Conservation (phyloP, 2,888 invertebrate species). For the Tiliacea citrago region DNA sequence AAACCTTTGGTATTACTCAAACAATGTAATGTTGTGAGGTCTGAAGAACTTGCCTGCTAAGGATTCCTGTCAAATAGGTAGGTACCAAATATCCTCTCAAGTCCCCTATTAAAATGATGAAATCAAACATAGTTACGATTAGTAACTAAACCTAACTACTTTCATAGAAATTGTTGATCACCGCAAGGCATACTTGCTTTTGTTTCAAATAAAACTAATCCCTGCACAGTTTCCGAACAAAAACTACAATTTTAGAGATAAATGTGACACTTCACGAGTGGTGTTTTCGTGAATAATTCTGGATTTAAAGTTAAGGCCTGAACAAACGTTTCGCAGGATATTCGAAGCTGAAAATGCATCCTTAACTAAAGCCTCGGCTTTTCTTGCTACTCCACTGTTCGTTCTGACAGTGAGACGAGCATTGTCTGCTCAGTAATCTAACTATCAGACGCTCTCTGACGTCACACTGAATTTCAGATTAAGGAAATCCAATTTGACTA, state of each 20-base stretch:
- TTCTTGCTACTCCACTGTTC: slow-evolving; percentile 58
- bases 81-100: background rate
- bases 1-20: background rate
- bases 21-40: background rate
- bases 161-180: background rate
- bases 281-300: slow-evolving; percentile 74
- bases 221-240: slow-evolving; percentile 24
- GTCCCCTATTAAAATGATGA: background rate
- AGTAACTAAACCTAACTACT: background rate
- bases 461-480: slow-evolving; percentile 43
- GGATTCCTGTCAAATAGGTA: background rate
- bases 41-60: background rate
- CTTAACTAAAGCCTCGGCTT: slow-evolving; percentile 66
- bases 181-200: background rate
- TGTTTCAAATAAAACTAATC: slow-evolving; percentile 4
- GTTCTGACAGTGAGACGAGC: slow-evolving; percentile 41
- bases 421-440: slow-evolving; percentile 54
- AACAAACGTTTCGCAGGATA: slow-evolving; percentile 71
- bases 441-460: slow-evolving; percentile 43
- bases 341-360: slow-evolving; percentile 68
- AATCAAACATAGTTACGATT: background rate
- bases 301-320: slow-evolving; percentile 72
- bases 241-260: slow-evolving; percentile 51
- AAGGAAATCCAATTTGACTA: slow-evolving; percentile 53
- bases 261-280: slow-evolving; percentile 40